These are phyloP conservation scores for Petrophora chlorosata DNA, from an alignment of 2,888 invertebrate species.

Conservation along the genomic window DNA sequence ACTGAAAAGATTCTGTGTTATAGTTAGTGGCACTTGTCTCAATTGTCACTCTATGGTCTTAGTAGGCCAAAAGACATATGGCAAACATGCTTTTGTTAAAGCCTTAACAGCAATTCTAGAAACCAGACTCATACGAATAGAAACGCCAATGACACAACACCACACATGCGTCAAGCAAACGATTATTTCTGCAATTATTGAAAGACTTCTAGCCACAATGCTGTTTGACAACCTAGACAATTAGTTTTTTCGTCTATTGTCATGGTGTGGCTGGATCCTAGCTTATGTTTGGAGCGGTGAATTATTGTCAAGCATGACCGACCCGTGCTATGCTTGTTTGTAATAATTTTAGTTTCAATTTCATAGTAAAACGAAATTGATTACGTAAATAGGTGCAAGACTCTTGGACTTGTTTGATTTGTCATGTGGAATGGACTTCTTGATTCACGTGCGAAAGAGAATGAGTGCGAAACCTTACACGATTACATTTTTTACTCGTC, in stretches of 20 bases:
- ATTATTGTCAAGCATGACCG: slow-evolving; percentile 41
- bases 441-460: no score
- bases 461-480: no score
- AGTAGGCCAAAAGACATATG: neutral
- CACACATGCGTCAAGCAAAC: neutral
- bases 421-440: no score
- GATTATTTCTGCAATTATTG: neutral
- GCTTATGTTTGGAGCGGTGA: slow-evolving; percentile 25
- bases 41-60: neutral
- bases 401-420: neutral
- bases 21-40: neutral
- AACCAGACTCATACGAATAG: neutral
- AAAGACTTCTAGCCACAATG: slow-evolving; percentile 12
- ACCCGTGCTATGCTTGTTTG: slow-evolving; percentile 37
- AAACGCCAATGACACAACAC: slow-evolving; percentile 4
- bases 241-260: slow-evolving; percentile 19
- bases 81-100: slow-evolving; percentile 3
- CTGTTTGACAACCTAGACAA: slow-evolving; percentile 5
- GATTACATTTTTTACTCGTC: slow-evolving; percentile 1
- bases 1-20: no score
- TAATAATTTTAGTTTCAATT: slow-evolving; percentile 3
- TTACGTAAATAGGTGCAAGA: neutral
- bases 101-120: neutral
- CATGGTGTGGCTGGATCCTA: neutral
- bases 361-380: slow-evolving; percentile 2